Evolutionary conservation across 2,888 invertebrate genomes (phyloP).

Genomic region (Drosophila meridiana): DNA sequence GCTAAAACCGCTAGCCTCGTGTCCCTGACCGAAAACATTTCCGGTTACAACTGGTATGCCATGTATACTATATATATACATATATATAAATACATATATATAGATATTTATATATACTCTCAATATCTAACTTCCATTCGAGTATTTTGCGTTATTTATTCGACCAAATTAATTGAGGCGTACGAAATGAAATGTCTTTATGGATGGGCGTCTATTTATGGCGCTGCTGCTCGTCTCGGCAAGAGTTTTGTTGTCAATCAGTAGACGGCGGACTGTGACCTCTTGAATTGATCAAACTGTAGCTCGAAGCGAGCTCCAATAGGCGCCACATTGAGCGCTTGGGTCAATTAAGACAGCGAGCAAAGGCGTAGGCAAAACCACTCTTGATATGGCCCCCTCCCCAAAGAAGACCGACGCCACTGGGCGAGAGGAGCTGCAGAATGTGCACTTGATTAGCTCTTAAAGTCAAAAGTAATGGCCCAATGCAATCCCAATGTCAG

Average conservation of each 20-base stretch:
- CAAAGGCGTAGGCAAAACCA: slow-evolving; percentile 3
- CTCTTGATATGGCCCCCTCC: neutral
- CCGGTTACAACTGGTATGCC: slow-evolving; percentile 51
- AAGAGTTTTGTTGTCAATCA: slow-evolving; percentile 51
- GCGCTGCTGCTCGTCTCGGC: slow-evolving; percentile 12
- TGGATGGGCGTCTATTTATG: slow-evolving; percentile 45
- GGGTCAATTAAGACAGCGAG: slow-evolving; percentile 37
- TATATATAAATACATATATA: slow-evolving; percentile 2
- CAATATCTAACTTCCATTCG: slow-evolving; percentile 48
- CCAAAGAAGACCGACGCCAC: neutral
- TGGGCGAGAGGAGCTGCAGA: neutral
- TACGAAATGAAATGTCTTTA: slow-evolving; percentile 40
- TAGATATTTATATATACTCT: slow-evolving; percentile 15
- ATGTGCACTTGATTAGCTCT: slow-evolving; percentile 29
- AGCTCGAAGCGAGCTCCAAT: slow-evolving; percentile 11
- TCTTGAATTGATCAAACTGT: slow-evolving; percentile 46
- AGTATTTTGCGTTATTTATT: slow-evolving; percentile 68
- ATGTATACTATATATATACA: slow-evolving; percentile 4
- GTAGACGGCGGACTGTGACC: slow-evolving; percentile 47
- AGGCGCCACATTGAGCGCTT: slow-evolving; percentile 31
- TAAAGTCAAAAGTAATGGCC: slow-evolving; percentile 13
- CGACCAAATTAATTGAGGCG: slow-evolving; percentile 67
- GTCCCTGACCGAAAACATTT: slow-evolving; percentile 67
- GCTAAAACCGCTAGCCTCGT: slow-evolving; percentile 39
- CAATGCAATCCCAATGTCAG: slow-evolving; percentile 20